Evolutionary conservation across 2,888 invertebrate species (phyloP), one percentile per base, ranked within the genome.

Genomic region (Himalopsyche anomala): DNA sequence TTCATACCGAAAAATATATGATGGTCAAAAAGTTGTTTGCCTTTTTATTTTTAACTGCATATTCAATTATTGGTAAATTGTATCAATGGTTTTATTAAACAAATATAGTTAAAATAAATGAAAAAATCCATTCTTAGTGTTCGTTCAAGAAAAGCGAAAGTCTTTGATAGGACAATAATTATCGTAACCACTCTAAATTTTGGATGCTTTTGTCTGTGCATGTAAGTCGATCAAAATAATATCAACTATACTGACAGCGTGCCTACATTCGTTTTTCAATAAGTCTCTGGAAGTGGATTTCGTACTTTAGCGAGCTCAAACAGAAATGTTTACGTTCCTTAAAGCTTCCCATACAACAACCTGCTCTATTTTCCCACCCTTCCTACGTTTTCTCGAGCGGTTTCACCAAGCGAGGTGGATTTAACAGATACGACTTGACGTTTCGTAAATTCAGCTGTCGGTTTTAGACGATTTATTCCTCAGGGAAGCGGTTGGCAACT

Each of bases 361-460:
- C 62, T 62, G 28, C 62, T 62, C 62, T 28, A 28, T 62, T 62
- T 28, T 62, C n/a, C 62, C 62, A 28, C 19, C 28, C 62, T 62
- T 62, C 62, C 19, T 8, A 15, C 62, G n/a, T 19, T 62, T 62
- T 11, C 28, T 28, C 62, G 62, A 19, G 28, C 62, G 62, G 19
- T 62, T 62, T 62, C 62, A 19, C 62, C n/a, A 28, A 62, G 62
- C 62, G 62, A 62, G 62, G 62, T 62, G 62, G 62, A 62, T 62
- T 62, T 62, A 62, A 62, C 62, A 62, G 62, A 62, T 62, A 62
- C 62, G 62, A 62, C 62, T 28, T 62, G 62, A 62, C 62, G 28
- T 62, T 62, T 62, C 62, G 28, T 62, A 62, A 62, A 62, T 62
- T 62, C 62, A 62, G 62, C 62, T 62, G 62, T 62, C 62, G 62